A percentile compares a stretch with the other conserved stretches of the same genome.
Conservation (phyloP, 2,797 vertebrate species). For the Peromyscus nudipes region DNA sequence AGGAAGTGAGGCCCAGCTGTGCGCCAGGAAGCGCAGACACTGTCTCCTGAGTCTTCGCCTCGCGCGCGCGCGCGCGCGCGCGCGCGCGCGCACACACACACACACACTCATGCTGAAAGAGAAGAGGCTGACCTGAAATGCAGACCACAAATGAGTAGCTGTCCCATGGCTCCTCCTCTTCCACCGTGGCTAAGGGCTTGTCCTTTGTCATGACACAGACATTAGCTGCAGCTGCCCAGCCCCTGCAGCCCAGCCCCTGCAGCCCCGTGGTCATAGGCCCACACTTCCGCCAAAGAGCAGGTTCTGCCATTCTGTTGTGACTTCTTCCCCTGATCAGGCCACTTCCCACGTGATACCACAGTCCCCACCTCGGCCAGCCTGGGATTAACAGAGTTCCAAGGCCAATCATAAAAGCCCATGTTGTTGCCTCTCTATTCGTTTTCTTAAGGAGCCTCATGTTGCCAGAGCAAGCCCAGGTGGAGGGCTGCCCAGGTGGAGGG, state of each 20-base stretch:
- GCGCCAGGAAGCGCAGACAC: not conserved
- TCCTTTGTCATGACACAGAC: not conserved
- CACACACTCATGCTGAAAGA: not conserved
- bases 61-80: not conserved
- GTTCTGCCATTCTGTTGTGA: no score
- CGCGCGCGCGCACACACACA: no score
- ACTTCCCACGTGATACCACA: not conserved
- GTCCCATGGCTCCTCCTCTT: not conserved
- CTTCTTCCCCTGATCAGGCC: not conserved
- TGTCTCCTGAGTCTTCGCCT: constrained; percentile 1
- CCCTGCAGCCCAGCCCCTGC: not conserved
- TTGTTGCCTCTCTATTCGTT: not conserved
- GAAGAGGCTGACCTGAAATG: not conserved
- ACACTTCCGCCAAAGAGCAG: not conserved
- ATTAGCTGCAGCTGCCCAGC: not conserved
- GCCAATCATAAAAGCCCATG: not conserved
- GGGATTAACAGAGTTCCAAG: not conserved
- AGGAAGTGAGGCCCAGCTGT: constrained; percentile 17
- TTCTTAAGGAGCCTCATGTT: not conserved
- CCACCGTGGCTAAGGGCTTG: not conserved
- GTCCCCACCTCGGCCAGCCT: not conserved
- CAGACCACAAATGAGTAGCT: not conserved
- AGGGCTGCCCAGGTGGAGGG: not conserved
- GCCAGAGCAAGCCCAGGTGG: not conserved
- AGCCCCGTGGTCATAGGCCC: not conserved